Percentiles rank a stretch among this genome's conserved stretches.
Conservation (phyloP, 2,888 invertebrate species). For the Colletes collaris region DNA sequence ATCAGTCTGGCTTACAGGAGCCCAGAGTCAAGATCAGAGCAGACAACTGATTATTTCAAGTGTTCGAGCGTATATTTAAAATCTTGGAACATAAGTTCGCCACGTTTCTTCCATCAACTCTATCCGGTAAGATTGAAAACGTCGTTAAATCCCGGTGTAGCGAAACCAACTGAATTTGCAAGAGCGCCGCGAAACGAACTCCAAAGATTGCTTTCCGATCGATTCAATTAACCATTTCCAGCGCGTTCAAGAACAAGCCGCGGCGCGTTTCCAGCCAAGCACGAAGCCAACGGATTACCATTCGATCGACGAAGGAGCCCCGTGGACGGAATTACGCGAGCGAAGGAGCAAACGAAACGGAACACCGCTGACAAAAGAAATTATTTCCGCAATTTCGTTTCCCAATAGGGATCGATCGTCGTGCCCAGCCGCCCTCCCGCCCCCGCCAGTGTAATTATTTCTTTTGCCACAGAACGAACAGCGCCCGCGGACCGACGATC, state of each 20-base stretch:
- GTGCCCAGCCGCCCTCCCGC: neutral
- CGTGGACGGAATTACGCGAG: conserved; percentile 19
- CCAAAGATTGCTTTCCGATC: conserved; percentile 7
- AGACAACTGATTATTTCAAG: too few relatives aligned
- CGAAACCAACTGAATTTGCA: conserved; percentile 13
- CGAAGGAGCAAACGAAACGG: conserved; percentile 25
- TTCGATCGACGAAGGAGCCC: neutral
- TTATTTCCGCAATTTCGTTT: conserved; percentile 36
- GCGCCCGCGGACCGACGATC: conserved; percentile 5
- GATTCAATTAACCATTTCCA: conserved; percentile 25
- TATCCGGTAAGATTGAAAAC: too few relatives aligned
- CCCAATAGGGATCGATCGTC: conserved; percentile 22
- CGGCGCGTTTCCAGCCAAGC: conserved; percentile 9
- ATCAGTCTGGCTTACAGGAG: too few relatives aligned
- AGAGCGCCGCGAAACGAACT: neutral
- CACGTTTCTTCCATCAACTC: too few relatives aligned
- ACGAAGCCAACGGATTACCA: conserved; percentile 13
- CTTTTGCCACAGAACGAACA: conserved; percentile 3
- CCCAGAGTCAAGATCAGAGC: too few relatives aligned
- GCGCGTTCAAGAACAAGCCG: neutral
- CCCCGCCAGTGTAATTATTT: conserved; percentile 36
- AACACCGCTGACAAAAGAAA: conserved; percentile 42
- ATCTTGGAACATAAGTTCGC: too few relatives aligned
- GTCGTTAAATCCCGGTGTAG: conserved; percentile 2
- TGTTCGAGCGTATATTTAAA: too few relatives aligned